phyloP scores from a whole-genome alignment of 1,140 invertebrate genomes.

The Zophobas atratus region DNA sequence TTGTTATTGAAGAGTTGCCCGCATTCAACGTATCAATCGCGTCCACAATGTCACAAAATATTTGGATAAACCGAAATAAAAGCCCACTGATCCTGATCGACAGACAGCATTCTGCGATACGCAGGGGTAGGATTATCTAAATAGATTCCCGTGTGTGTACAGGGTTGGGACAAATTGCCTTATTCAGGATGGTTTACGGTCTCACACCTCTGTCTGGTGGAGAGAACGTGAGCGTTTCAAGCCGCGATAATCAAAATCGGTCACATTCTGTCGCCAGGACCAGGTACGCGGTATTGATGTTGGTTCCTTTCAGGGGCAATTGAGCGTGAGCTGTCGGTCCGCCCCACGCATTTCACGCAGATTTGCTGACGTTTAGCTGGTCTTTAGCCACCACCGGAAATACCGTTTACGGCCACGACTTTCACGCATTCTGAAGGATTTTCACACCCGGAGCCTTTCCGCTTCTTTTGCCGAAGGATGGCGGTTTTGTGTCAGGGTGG shows the following conservation, averaged over 20 bases:
- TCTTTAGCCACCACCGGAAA: constrained; percentile 52
- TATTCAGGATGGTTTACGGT: constrained; percentile 49
- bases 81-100: constrained; percentile 43
- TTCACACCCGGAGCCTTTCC: constrained; percentile 34
- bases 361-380: constrained; percentile 53
- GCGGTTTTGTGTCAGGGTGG: too few relatives aligned
- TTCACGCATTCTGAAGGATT: constrained; percentile 35
- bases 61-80: constrained; percentile 45
- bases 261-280: constrained; percentile 31
- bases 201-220: constrained; percentile 40
- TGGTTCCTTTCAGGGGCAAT: constrained; percentile 53
- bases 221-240: constrained; percentile 24
- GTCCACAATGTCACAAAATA: constrained; percentile 46
- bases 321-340: constrained; percentile 52
- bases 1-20: constrained; percentile 24
- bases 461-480: constrained; percentile 7
- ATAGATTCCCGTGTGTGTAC: constrained; percentile 46
- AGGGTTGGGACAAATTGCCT: constrained; percentile 49
- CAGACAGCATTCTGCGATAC: constrained; percentile 43
- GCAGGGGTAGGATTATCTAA: constrained; percentile 49
- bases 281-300: constrained; percentile 24
- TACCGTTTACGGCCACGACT: constrained; percentile 46
- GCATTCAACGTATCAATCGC: constrained; percentile 26
- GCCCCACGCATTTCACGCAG: constrained; percentile 56
- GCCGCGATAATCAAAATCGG: neutral